These are phyloP conservation scores for Minunthozetes semirufus DNA, from an alignment of 2,888 invertebrate species.

Conservation along the genomic window DNA sequence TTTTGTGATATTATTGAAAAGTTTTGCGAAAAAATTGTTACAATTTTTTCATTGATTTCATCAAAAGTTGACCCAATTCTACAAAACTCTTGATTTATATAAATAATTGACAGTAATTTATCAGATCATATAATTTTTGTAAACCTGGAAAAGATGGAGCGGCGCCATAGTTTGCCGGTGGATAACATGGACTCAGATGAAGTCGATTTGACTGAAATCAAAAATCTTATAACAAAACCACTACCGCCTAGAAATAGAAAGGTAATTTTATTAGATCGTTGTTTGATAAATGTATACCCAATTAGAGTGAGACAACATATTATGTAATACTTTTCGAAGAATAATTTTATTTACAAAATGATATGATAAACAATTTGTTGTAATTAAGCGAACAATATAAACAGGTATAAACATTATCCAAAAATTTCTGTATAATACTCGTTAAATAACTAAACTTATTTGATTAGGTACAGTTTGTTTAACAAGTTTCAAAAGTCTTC, in stretches of 20 bases:
- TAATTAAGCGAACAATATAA: background rate
- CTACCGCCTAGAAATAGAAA: conserved; percentile 4
- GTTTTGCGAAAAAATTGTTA: background rate
- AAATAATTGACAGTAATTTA: no score
- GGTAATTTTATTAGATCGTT: background rate
- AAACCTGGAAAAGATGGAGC: background rate
- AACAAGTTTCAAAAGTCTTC: no score
- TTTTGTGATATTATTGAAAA: background rate
- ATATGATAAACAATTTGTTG: no score
- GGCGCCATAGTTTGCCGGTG: conserved; percentile 15
- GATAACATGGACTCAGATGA: background rate
- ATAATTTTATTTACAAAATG: no score
- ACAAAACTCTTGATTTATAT: no score
- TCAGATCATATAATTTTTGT: background rate
- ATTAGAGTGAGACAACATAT: background rate
- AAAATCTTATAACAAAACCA: background rate
- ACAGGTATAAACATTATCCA: background rate
- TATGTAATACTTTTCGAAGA: background rate
- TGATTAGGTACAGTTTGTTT: no score
- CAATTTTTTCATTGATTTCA: background rate
- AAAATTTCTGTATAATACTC: no score
- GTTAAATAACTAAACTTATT: no score
- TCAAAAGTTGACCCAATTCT: no score
- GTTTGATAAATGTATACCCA: background rate
- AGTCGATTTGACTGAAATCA: background rate